These are phyloP conservation scores for Nasonia oneida DNA, from an alignment of 2,888 invertebrate genomes.

Conservation along the genomic window DNA sequence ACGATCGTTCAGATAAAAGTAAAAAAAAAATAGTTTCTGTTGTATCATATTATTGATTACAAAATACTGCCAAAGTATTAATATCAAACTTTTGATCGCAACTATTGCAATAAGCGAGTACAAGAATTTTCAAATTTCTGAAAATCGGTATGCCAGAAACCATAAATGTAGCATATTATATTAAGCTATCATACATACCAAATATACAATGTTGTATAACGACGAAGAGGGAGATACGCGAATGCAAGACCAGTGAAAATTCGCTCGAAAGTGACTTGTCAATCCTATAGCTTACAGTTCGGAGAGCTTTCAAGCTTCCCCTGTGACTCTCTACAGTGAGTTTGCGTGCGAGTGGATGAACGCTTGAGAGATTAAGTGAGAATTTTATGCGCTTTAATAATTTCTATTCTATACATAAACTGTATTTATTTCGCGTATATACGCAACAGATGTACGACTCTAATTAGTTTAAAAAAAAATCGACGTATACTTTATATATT, in stretches of 20 bases:
- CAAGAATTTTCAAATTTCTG: constrained; percentile 7
- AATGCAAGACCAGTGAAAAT: constrained; percentile 32
- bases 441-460: constrained; percentile 12
- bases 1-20: background rate
- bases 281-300: constrained; percentile 47
- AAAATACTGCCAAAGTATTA: constrained; percentile 47
- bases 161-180: background rate
- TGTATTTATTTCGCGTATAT: constrained; percentile 45
- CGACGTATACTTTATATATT: constrained; percentile 4
- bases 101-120: constrained; percentile 43
- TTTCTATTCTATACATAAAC: background rate
- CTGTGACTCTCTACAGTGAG: background rate
- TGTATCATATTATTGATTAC: background rate
- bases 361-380: constrained; percentile 24
- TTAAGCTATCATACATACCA: background rate
- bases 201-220: constrained; percentile 19
- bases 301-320: background rate
- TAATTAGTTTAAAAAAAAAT: constrained; percentile 16
- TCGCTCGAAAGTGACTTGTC: constrained; percentile 62
- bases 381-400: constrained; percentile 41
- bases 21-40: background rate
- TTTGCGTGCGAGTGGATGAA: constrained; percentile 24
- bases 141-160: constrained; percentile 4
- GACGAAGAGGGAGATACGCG: constrained; percentile 18
- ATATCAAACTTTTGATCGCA: constrained; percentile 19